phyloP scores from a whole-genome alignment of 2,797 vertebrate genomes.

The Sciurus vulgaris region DNA sequence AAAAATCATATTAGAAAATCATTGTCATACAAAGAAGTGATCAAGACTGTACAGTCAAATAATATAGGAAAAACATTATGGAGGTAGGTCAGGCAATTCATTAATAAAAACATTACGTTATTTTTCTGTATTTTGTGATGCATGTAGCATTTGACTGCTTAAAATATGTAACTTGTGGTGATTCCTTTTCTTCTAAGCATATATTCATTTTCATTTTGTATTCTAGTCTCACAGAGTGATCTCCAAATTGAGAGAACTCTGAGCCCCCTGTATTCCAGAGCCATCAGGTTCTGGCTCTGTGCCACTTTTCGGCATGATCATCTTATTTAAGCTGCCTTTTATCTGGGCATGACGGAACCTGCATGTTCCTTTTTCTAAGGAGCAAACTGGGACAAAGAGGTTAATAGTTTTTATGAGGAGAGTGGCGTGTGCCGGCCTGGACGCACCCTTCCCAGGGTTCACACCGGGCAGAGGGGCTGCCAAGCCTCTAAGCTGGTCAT shows the following conservation, averaged over 20 bases:
- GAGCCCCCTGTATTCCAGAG: background rate
- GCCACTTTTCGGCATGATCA: background rate
- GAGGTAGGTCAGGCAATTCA: background rate
- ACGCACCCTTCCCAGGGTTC: background rate
- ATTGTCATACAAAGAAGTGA: background rate
- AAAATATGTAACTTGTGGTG: conserved; percentile 8
- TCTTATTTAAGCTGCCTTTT: background rate
- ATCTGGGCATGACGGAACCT: background rate
- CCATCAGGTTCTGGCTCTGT: background rate
- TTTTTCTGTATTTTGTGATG: conserved; percentile 41
- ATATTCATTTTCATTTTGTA: background rate
- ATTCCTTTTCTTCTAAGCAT: conserved; percentile 22
- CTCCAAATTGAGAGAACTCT: background rate
- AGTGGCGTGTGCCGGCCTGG: background rate
- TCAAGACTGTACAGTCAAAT: background rate
- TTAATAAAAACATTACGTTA: conserved; percentile 13
- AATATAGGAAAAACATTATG: conserved; percentile 9
- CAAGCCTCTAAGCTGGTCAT: background rate
- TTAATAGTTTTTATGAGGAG: background rate
- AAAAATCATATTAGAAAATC: conserved; percentile 68
- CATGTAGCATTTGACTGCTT: background rate
- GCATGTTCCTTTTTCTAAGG: background rate
- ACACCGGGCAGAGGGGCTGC: too few species aligned
- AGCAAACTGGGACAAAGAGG: background rate
- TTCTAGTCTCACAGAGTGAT: background rate